These are phyloP conservation scores for Tympanuchus pallidicinctus DNA, from an alignment of 2,113 vertebrate species.

Conservation along the genomic window DNA sequence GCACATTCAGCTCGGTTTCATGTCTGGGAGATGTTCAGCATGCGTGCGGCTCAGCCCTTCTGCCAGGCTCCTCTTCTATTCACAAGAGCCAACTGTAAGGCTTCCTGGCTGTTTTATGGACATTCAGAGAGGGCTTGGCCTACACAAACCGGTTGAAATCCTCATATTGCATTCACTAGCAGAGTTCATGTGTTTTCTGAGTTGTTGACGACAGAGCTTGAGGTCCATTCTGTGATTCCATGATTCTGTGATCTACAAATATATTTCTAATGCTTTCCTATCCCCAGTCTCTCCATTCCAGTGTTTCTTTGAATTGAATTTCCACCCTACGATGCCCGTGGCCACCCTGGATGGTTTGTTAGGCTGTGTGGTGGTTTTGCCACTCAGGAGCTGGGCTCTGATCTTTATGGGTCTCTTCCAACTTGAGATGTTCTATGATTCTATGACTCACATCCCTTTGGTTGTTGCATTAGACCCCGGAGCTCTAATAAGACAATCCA, in stretches of 20 bases:
- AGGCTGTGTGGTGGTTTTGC: neutral
- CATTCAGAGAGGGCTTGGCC: neutral
- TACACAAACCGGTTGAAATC: neutral
- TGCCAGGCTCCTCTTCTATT: neutral
- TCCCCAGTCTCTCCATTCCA: neutral
- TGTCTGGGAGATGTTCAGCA: neutral
- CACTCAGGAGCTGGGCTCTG: neutral
- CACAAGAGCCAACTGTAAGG: neutral
- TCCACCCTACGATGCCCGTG: neutral
- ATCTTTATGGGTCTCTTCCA: too few relatives aligned
- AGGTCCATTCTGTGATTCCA: too few relatives aligned
- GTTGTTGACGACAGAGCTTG: neutral
- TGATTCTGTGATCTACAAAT: neutral
- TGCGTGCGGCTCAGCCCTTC: rapidly evolving
- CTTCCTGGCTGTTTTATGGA: neutral
- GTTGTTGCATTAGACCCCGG: neutral
- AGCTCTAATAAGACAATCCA: neutral
- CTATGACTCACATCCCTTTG: neutral
- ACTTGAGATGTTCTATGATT: too few relatives aligned
- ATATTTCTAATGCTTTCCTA: neutral
- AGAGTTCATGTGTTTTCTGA: neutral
- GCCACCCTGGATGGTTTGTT: neutral
- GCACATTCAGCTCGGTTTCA: neutral
- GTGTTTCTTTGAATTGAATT: neutral
- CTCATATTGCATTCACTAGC: neutral